These are phyloP conservation scores for Esox lucius DNA, from an alignment of 2,797 vertebrate genomes.

Conservation along the genomic window DNA sequence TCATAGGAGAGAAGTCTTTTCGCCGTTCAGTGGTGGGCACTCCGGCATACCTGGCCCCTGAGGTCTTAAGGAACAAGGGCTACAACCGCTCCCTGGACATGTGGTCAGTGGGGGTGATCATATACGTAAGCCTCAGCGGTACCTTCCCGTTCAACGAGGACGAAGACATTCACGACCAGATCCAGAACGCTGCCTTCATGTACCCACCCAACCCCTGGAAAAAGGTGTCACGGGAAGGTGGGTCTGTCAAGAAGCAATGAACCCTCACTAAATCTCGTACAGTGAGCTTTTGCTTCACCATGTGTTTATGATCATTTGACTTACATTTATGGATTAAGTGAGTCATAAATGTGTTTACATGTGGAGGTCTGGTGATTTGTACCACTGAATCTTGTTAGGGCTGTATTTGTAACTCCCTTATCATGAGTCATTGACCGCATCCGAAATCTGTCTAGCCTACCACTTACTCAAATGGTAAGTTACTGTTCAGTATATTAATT, in stretches of 20 bases:
- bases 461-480: too few species aligned
- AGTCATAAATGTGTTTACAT: slow-evolving; percentile 1
- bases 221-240: slow-evolving; percentile 81
- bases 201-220: slow-evolving; percentile 97
- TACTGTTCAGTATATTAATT: too few species aligned
- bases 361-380: background rate
- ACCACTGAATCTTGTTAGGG: background rate
- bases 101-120: slow-evolving; percentile 98
- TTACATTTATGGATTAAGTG: background rate
- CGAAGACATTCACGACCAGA: slow-evolving; percentile 97
- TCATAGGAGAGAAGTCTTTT: slow-evolving; percentile 97
- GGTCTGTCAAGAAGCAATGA: background rate
- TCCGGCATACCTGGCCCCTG: slow-evolving; percentile 93
- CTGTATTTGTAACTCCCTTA: background rate
- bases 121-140: slow-evolving; percentile 95
- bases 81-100: slow-evolving; percentile 97
- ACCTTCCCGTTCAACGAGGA: slow-evolving; percentile 98
- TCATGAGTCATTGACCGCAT: background rate
- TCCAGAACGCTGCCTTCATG: slow-evolving; percentile 98
- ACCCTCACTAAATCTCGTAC: background rate
- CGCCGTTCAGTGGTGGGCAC: slow-evolving; percentile 94
- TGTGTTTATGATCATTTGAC: background rate
- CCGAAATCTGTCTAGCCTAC: too few species aligned
- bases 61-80: slow-evolving; percentile 93
- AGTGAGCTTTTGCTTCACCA: background rate